Base-by-base conservation (phyloP, 2,888 invertebrate species). In the Zygothrica quintamaculata region DNA sequence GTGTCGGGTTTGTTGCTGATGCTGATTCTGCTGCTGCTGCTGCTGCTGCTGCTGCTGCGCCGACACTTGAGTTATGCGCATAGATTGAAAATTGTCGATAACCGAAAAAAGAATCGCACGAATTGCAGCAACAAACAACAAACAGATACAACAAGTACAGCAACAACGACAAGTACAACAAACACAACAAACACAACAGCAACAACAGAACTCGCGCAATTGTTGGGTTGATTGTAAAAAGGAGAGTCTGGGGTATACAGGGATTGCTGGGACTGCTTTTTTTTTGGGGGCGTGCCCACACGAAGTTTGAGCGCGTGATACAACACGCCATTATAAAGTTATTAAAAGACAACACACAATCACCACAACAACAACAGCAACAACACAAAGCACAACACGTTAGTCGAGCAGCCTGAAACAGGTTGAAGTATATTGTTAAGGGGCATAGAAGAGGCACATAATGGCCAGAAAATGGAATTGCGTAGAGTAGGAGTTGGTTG, bases 281-380 rank as follows among this genome's bases (percentile, higher is more conserved):
- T 39, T 60, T 66, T 67, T 40, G 59, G 40, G 48, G 85, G 80
- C 85, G 80, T 80, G 85, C 51, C 76, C 70, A 70, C 65, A 70
- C 77, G 72, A 87, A 84, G 81, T 68, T 81, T 40, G 62, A 61
- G 58, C 66, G 68, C 82, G 74, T 84, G 77, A 81, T 88, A 77
- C 74, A 79, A 86, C 74, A 79, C 85, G 77, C 88, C 84, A 88
- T 88, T 88, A 88, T 88, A 88, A 88, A 88, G 88, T 88, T 88
- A 88, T 88, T 88, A 88, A 88, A 86, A 82, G 85, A 73, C 75
- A 75, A 70, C 34, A 43, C 25, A 29, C 16, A 82, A 82, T 71
- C 73, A 75, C 67, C 55, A 64, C 44, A 61, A 44, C 34, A 39
- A 34, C 37, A 59, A 50, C 59, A 66, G 47, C 37, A 56, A 37